These are phyloP conservation scores for Meriones psammophilus DNA, from an alignment of 2,797 vertebrate species.

Conservation along the genomic window DNA sequence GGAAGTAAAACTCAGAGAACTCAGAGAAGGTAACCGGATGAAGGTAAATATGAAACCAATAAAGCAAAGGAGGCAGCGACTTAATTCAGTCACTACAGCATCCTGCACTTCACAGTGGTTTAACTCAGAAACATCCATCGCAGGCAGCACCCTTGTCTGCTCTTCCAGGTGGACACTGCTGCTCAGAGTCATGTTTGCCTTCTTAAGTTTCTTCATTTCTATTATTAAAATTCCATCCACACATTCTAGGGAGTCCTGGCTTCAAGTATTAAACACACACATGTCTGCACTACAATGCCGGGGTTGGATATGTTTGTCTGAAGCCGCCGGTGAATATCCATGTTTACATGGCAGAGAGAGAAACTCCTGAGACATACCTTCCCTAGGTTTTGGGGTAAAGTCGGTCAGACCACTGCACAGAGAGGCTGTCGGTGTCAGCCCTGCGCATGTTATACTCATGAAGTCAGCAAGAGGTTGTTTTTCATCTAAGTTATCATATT, in stretches of 20 bases:
- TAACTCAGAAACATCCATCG: background rate
- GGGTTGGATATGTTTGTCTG: background rate
- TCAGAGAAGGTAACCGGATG: background rate
- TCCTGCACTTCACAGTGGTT: background rate
- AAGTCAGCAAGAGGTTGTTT: constrained; percentile 78
- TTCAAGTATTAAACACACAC: background rate
- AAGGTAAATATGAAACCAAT: background rate
- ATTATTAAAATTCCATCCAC: background rate
- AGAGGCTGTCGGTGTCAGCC: constrained; percentile 56
- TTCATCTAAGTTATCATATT: constrained; percentile 81
- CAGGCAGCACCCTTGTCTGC: background rate
- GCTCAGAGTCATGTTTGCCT: constrained; percentile 13
- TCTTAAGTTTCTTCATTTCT: constrained; percentile 31
- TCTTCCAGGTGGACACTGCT: background rate
- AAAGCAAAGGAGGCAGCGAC: background rate
- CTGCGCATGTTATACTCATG: constrained; percentile 46
- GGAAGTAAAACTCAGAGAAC: background rate
- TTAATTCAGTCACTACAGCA: background rate
- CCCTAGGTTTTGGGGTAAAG: constrained; percentile 7
- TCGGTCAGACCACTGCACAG: constrained; percentile 60
- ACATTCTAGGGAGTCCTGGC: constrained; percentile 29
- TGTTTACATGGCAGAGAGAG: constrained; percentile 47
- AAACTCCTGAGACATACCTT: constrained; percentile 75
- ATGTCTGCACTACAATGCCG: background rate
- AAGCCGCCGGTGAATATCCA: constrained; percentile 67